These are phyloP conservation scores for Pomatorhinus ruficollis DNA, from an alignment of 2,113 vertebrate species.

Conservation along the genomic window DNA sequence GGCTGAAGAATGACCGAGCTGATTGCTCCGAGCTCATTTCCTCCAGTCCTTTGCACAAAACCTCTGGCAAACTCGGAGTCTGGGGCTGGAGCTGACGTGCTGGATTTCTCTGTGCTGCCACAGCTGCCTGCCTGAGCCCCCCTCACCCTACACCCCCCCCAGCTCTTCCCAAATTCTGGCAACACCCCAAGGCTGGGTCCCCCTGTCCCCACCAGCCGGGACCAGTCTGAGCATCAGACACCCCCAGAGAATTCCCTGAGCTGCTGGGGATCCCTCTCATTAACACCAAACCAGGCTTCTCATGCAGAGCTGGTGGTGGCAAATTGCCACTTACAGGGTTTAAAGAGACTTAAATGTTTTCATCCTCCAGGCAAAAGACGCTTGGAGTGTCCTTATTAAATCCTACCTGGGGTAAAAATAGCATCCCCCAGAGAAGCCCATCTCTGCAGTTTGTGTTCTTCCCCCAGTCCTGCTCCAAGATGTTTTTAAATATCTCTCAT, in stretches of 20 bases:
- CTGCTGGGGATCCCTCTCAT: not conserved
- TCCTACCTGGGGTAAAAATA: not conserved
- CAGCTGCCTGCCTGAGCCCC: not conserved
- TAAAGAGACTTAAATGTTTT: not conserved
- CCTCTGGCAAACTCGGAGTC: not conserved
- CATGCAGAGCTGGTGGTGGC: not conserved
- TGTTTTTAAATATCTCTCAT: not conserved
- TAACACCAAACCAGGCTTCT: not conserved
- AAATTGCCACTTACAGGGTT: not conserved
- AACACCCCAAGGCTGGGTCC: not conserved
- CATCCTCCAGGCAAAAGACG: not conserved
- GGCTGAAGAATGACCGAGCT: slow-evolving; percentile 32
- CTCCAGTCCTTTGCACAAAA: not conserved
- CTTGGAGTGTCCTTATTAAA: not conserved
- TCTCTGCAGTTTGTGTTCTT: not conserved
- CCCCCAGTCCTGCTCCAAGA: not conserved
- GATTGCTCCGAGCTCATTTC: slow-evolving; percentile 16
- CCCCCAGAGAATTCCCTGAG: not conserved
- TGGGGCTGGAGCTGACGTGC: not conserved
- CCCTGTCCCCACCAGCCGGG: not conserved
- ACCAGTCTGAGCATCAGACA: not conserved
- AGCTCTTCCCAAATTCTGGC: not conserved
- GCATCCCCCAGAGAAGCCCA: not conserved
- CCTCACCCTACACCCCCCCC: not conserved
- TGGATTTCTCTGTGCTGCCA: not conserved